Base-by-base conservation (phyloP, 2,797 vertebrate genomes). In the Diglossa cyanea region DNA sequence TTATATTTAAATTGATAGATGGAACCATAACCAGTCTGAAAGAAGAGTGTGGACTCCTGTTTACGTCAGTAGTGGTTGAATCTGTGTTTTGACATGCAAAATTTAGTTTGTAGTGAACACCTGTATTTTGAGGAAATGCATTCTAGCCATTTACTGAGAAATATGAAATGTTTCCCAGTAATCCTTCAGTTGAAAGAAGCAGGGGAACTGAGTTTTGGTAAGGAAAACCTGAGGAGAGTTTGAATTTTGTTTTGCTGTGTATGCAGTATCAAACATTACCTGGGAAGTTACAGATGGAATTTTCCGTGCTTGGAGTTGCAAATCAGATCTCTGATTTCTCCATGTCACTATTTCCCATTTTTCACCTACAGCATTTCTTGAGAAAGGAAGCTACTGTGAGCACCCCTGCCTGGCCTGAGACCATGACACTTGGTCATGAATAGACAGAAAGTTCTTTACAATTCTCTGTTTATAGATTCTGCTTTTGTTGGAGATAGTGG, bases 261-360 rank as follows among this genome's bases (percentile, higher is more conserved):
- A 17, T 35, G 23, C 20, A 33, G 17, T 73, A 31, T 54, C 40
- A 68, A 9, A 51, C 0, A 0, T 42, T 78, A 75, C 28, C 13
- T 75, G 54, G 30, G 24, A 84, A 26, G 28, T 47, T 72, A 40
- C 8, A 44, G 48, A 13, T 88, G 39, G 16, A 84, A 10, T 1
- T 48, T 48, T 48, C 47, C 26, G 25, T 26, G 25, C 47, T 48
- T 16, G 47, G 25, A 48, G 25, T 26, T 48, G 54, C 24, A 50
- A 54, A 82, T 76, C 17, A 21, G 30, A 44, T 51, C 40, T 70
- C 45, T 39, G 12, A 25, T 60, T 48, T 68, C 12, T 86, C 12
- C 17, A 44, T 58, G 48, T 57, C 9, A 7, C 18, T 54, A 3
- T 39, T 75, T 78, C 35, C 28, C 51, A 0, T 35, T 86, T 78